phyloP scores from a whole-genome alignment of 2,113 vertebrate species.

The Lagopus leucura region DNA sequence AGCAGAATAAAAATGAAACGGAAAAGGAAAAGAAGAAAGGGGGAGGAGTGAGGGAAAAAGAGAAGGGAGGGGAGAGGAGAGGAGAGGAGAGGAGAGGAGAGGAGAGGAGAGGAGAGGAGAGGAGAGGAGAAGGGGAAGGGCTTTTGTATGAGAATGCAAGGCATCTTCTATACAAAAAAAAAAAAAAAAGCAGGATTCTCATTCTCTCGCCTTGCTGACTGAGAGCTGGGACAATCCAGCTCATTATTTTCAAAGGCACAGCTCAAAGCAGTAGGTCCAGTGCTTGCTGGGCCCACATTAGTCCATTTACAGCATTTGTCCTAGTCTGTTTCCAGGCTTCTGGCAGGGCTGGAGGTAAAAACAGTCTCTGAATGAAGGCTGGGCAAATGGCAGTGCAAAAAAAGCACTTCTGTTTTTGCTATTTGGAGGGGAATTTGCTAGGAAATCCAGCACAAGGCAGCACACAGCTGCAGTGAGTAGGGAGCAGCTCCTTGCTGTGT shows the following conservation, averaged over 20 bases:
- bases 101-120: background rate
- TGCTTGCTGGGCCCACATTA: constrained; percentile 15
- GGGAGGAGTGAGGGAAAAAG: background rate
- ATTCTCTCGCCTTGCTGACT: constrained; percentile 30
- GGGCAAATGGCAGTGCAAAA: accelerated
- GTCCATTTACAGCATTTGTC: constrained; percentile 51
- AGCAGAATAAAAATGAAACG: constrained; percentile 75
- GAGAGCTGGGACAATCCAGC: constrained; percentile 24
- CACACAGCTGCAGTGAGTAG: background rate
- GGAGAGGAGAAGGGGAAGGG: background rate
- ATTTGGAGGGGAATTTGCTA: accelerated
- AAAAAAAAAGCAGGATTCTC: constrained; percentile 33
- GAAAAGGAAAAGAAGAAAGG: background rate
- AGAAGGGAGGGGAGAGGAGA: background rate
- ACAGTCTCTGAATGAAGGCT: background rate
- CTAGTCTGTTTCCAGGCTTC: background rate
- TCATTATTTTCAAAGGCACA: constrained; percentile 43
- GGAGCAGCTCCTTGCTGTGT: background rate
- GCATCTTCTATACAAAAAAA: background rate
- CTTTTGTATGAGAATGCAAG: constrained; percentile 30
- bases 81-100: background rate
- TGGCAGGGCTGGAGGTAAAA: background rate
- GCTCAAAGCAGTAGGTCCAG: constrained; percentile 23
- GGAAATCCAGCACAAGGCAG: background rate
- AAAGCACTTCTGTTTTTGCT: background rate